Percentiles rank a stretch among this genome's conserved stretches.
phyloP scores from a whole-genome alignment of 2,797 vertebrate species.

The Cyclopterus lumpus region DNA sequence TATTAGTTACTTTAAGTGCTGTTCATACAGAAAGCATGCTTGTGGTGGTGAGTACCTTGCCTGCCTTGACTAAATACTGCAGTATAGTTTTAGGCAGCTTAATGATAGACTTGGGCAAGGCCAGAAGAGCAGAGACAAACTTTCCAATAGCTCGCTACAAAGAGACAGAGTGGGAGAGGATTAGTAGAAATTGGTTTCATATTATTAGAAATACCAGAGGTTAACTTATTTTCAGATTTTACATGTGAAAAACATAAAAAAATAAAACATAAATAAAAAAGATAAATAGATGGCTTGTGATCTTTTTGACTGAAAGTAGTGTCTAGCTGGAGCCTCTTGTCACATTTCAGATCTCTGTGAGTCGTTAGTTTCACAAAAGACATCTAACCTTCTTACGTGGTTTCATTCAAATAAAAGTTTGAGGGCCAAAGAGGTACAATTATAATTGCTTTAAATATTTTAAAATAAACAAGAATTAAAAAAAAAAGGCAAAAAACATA shows the following conservation, averaged over 20 bases:
- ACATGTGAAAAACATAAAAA: background rate
- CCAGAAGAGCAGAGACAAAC: constrained; percentile 98
- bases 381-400: background rate
- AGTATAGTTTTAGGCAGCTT: constrained; percentile 99
- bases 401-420: background rate
- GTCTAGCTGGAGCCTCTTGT: background rate
- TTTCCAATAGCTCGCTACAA: constrained; percentile 97
- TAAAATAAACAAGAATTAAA: background rate
- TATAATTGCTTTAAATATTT: background rate
- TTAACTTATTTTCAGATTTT: background rate
- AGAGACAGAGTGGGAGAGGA: constrained; percentile 82
- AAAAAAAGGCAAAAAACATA: background rate
- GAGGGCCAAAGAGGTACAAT: background rate
- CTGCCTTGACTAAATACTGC: constrained; percentile 97
- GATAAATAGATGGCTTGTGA: too few relatives aligned
- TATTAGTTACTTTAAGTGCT: constrained; percentile 64
- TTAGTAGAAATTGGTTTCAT: constrained; percentile 56
- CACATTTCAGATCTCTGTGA: too few relatives aligned
- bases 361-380: background rate
- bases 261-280: background rate
- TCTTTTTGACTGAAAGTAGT: background rate
- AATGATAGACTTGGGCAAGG: constrained; percentile 98
- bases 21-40: constrained; percentile 64
- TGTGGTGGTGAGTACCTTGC: constrained; percentile 89
- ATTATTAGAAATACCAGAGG: constrained; percentile 28